Evolutionary conservation across 2,797 vertebrate species (phyloP).

Genomic region (Psittacula echo): DNA sequence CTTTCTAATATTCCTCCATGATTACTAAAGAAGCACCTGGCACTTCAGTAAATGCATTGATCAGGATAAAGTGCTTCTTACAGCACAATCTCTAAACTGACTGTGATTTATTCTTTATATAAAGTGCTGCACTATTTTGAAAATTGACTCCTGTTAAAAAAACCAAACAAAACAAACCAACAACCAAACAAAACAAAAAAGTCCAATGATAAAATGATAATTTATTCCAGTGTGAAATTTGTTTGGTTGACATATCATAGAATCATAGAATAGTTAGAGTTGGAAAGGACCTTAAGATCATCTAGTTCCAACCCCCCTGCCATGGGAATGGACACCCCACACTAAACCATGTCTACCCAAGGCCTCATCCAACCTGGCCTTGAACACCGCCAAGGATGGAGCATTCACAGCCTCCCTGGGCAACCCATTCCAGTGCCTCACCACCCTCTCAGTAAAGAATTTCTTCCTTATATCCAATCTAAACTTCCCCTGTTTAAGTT

Average conservation of each 20-base stretch:
- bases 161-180: neutral
- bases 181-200: neutral
- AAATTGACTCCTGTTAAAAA: conserved; percentile 24
- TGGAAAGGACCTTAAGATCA: too few species aligned
- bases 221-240: neutral
- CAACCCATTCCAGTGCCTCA: too few species aligned
- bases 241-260: neutral
- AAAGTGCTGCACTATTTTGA: neutral
- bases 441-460: too few species aligned
- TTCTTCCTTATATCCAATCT: too few species aligned
- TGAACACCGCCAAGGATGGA: too few species aligned
- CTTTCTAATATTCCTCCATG: neutral
- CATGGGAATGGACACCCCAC: too few species aligned
- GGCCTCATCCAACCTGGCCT: too few species aligned
- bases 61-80: conserved; percentile 33
- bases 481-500: too few species aligned
- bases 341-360: too few species aligned
- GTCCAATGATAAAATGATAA: neutral
- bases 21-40: conserved; percentile 36
- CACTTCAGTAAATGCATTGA: conserved; percentile 44
- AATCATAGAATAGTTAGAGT: too few species aligned
- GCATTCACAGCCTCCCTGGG: too few species aligned
- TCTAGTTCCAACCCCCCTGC: too few species aligned
- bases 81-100: neutral
- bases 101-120: neutral